Evolutionary conservation across 2,888 invertebrate species (phyloP).

Genomic region (Tachina lurida): DNA sequence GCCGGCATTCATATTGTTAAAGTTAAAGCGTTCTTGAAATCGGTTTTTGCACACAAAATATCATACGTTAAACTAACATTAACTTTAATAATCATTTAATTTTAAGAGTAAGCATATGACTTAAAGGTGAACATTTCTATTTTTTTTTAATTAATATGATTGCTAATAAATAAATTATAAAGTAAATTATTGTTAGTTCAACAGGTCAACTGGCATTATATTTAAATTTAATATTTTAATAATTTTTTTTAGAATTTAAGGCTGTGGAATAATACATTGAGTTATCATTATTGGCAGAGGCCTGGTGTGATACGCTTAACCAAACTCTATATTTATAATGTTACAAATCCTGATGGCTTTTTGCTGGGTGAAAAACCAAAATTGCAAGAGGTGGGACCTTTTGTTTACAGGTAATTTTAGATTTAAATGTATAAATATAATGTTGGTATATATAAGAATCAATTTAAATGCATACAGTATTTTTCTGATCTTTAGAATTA

Average conservation of each 20-base stretch:
- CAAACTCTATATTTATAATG: conserved; percentile 94
- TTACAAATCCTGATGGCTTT: conserved; percentile 92
- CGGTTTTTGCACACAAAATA: too few relatives aligned
- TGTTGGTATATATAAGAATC: neutral
- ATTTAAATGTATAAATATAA: neutral
- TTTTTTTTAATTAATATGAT: neutral
- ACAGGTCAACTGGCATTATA: neutral
- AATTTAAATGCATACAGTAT: conserved; percentile 1
- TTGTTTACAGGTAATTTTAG: conserved; percentile 90
- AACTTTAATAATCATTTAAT: neutral
- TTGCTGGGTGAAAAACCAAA: conserved; percentile 91
- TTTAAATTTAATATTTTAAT: neutral
- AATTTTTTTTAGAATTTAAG: conserved; percentile 88
- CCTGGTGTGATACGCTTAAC: conserved; percentile 92
- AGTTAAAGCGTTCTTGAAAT: too few relatives aligned
- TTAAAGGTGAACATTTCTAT: neutral
- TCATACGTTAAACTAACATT: too few relatives aligned
- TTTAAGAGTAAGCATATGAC: neutral
- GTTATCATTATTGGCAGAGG: conserved; percentile 94
- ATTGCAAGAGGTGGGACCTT: conserved; percentile 92
- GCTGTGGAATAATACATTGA: conserved; percentile 92
- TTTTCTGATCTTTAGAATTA: neutral
- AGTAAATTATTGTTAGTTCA: neutral
- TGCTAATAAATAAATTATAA: neutral
- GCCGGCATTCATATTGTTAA: too few relatives aligned